Base-by-base conservation (phyloP, 1,140 invertebrate species). In the Neodiprion virginianus region DNA sequence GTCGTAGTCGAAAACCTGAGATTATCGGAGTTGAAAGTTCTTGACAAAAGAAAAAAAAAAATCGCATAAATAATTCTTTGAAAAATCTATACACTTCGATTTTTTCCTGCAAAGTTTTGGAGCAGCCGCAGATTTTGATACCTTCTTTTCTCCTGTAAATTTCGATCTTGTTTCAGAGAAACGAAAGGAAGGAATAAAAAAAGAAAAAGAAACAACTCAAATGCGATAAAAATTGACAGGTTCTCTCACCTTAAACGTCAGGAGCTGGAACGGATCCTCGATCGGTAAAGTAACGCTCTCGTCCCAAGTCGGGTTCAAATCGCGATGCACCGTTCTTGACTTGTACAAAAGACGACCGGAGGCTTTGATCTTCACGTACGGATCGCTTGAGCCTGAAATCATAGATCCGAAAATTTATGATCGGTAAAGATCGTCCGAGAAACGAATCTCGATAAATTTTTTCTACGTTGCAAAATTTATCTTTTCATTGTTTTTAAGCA, bases 321-420 rank as follows among this genome's bases (percentile, higher is more conserved):
- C 95, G 78, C 96, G 91, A 85, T 95, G 94, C 78, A 98, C 95
- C 72, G 95, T 97, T 87, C 96, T 94, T 77, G 96, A 97, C 89
- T 99, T 98, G 89, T 98, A 96, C 74, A 98, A 92, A 78, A 99
- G 91, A 65, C 95, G 91, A 61, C 96, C 96, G 23, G 93, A 94
- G 68, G 95, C 91, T 89, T 97, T 98, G 88, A 99, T 98, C 90
- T 99, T 99, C 69, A 99, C 97, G 87, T 99, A 99, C 11, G 98
- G 98, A 91, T 99, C 98, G 87, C 97, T 99, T 50, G 96, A 95
- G 76, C 97, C 97, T 97, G 90, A 84, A 88, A 91, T 88, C 80
- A 88, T 53, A 73, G 73, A 65, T 40, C 28, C 28, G 5, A 5
- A 40, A 40, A 40, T 40, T 3, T 40, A 40, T 40, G 28, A 40